A percentile compares a stretch with the other conserved stretches of the same genome.
Conservation (phyloP, 2,797 vertebrate genomes). For the Karalla daura region DNA sequence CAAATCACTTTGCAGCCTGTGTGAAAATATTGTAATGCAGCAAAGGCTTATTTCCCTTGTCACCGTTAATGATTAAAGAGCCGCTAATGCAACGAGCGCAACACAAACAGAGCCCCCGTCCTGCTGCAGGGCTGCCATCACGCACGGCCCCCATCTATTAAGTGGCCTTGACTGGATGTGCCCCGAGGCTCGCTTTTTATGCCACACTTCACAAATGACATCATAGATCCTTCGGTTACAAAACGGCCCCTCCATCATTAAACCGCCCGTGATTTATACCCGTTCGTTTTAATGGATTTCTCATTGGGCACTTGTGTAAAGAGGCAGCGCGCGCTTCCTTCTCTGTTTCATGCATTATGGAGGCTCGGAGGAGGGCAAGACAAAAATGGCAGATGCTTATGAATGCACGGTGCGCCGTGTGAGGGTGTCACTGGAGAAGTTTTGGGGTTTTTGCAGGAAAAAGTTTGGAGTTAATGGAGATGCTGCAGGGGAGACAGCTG, state of each 20-base stretch:
- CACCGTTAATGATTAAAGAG: slow-evolving; percentile 45
- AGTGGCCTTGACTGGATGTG: slow-evolving; percentile 10
- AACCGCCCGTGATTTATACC: slow-evolving; percentile 35
- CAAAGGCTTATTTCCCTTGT: slow-evolving; percentile 31
- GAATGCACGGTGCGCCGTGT: background rate
- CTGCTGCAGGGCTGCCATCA: slow-evolving; percentile 23
- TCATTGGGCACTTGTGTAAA: slow-evolving; percentile 5
- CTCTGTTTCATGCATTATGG: background rate
- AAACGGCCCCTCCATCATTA: slow-evolving; percentile 35
- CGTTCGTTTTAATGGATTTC: slow-evolving; percentile 14
- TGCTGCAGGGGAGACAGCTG: background rate
- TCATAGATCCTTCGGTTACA: slow-evolving; percentile 46
- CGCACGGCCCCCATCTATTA: slow-evolving; percentile 30
- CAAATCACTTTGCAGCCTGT: slow-evolving; percentile 13
- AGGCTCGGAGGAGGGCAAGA: background rate
- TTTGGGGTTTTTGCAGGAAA: background rate
- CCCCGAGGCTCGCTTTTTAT: slow-evolving; percentile 41
- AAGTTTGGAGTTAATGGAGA: slow-evolving; percentile 4
- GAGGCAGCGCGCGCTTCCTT: background rate
- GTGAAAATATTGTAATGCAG: slow-evolving; percentile 24
- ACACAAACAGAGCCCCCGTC: slow-evolving; percentile 41
- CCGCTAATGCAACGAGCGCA: slow-evolving; percentile 32
- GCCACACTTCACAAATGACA: slow-evolving; percentile 45
- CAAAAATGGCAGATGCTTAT: background rate
- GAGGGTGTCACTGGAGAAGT: background rate